Conservation (phyloP, 1,140 invertebrate genomes). For the Brachionus koreanus region DNA sequence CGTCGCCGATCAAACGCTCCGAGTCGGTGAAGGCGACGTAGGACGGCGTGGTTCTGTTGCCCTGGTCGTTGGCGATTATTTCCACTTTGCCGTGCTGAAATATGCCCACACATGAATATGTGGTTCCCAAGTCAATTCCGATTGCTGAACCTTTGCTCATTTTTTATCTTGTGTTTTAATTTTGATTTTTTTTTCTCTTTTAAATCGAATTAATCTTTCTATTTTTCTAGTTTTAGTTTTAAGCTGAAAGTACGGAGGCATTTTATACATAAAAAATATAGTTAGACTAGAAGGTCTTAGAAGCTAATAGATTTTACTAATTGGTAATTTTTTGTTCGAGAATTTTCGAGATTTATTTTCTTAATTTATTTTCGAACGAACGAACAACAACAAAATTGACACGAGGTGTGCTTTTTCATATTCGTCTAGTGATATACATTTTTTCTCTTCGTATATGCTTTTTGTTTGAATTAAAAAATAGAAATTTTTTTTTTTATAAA, state of each 20-base stretch:
- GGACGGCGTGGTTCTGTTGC: conserved; percentile 45
- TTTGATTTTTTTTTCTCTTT: neutral
- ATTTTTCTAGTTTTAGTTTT: neutral
- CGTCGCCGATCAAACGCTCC: conserved; percentile 52
- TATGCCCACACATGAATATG: conserved; percentile 81
- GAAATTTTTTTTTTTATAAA: no score
- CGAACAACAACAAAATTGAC: no score
- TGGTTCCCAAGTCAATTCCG: conserved; percentile 66
- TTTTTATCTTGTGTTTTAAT: neutral
- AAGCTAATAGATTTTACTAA: neutral
- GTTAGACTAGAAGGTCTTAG: neutral
- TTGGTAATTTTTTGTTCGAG: neutral
- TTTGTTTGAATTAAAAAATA: no score
- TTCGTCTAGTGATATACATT: no score
- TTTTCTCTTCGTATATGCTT: no score
- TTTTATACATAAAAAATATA: neutral
- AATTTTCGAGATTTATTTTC: neutral
- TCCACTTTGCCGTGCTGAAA: conserved; percentile 65
- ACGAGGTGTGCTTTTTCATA: no score
- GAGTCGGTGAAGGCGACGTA: conserved; percentile 44
- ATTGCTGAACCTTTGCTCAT: conserved; percentile 46
- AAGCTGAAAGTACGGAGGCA: neutral
- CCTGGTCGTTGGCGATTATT: conserved; percentile 46
- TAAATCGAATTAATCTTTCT: neutral
- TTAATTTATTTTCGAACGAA: neutral